These are phyloP conservation scores for Tetragnatha montana DNA, from an alignment of 2,888 invertebrate genomes.

Conservation along the genomic window DNA sequence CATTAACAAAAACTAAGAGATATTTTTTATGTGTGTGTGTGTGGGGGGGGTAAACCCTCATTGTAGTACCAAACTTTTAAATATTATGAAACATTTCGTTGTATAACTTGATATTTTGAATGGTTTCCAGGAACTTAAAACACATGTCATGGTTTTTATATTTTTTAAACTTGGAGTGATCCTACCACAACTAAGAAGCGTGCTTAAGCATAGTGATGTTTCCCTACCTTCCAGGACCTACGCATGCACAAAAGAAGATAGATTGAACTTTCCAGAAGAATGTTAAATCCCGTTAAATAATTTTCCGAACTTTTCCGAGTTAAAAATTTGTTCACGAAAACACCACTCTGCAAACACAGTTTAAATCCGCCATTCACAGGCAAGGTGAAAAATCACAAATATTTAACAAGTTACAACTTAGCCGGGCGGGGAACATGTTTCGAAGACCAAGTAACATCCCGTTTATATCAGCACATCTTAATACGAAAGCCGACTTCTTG, in stretches of 20 bases:
- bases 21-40: too few species aligned
- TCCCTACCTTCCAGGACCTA: too few species aligned
- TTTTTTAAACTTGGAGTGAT: too few species aligned
- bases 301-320: neutral
- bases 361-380: neutral
- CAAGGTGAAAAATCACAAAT: conserved; percentile 25
- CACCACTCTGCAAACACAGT: conserved; percentile 17
- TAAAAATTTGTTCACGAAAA: conserved; percentile 38
- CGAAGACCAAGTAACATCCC: conserved; percentile 31
- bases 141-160: too few species aligned
- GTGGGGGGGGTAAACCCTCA: too few species aligned
- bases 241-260: neutral
- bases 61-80: too few species aligned
- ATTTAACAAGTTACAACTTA: conserved; percentile 43
- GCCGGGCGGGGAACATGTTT: conserved; percentile 24
- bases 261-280: neutral
- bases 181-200: too few species aligned
- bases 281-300: neutral
- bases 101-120: too few species aligned
- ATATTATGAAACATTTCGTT: too few species aligned
- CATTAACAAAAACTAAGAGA: too few species aligned
- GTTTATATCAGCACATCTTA: conserved; percentile 36
- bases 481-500: conserved; percentile 11
- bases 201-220: too few species aligned
- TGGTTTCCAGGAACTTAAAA: too few species aligned